Evolutionary conservation across 2,797 vertebrate genomes (phyloP), one percentile per base, ranked within the genome.

Genomic region (Chiroxiphia lanceolata): DNA sequence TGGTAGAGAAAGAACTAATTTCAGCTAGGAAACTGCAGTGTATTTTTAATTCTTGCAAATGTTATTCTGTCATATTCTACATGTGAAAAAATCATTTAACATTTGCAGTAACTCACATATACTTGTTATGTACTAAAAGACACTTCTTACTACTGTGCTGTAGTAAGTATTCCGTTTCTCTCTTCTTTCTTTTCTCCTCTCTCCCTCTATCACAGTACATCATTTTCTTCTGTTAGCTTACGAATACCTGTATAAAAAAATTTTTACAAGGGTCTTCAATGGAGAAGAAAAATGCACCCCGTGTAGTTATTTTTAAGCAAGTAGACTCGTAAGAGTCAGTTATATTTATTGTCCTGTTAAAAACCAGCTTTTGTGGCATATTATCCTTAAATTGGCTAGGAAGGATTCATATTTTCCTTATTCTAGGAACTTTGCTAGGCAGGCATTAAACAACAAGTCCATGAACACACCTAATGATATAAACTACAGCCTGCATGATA

Each of bases 31-130:
- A 95, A 91, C 48, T 57, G 63, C 51, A 88, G 70, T 16, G 44
- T 86, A 94, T 80, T 83, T 94, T 89, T 80, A 85, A 83, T 93
- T 89, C 90, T 87, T 77, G 64, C 38, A 83, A 95, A 92, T 57
- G 47, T 48, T 90, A 57, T 44, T 77, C 16, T 69, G 87, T 91
- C 68, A 68, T 71, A 78, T 40, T 76, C 42, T 72, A 22, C 27
- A 54, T 31, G 25, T 77, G 42, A 90, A 82, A 89, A 79, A 90
- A 36, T 1, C 26, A 80, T 47, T 83, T 70, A 78, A 74, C 14
- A 63, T 42, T 29, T 64, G 53, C 23, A 92, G 59, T 59, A 83
- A 82, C 40, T 83, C 82, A 34, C 2, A 13, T 48, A 38, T 25
- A 23, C 45, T 50, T 67, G 67, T 48, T 83, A 68, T 5, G 4